These are phyloP conservation scores for Pterocles orientalis DNA, from an alignment of 2,113 vertebrate species.

Conservation along the genomic window DNA sequence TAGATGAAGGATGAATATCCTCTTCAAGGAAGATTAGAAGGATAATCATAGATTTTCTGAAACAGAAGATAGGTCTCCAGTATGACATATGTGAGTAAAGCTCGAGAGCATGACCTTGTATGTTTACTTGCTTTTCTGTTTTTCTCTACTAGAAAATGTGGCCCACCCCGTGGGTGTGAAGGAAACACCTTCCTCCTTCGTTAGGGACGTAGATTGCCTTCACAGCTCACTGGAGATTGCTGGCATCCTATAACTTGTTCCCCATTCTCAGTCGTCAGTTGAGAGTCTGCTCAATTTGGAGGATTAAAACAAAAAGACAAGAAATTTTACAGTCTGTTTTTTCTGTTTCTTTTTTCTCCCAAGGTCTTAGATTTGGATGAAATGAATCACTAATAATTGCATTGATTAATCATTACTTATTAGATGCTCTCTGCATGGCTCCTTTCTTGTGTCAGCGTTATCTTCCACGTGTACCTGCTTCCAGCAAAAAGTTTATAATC, in stretches of 20 bases:
- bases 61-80: not conserved
- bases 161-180: not conserved
- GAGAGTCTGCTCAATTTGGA: not conserved
- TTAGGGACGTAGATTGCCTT: not conserved
- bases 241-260: not conserved
- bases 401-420: not conserved
- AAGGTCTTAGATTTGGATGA: not conserved
- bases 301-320: not conserved
- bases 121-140: not conserved
- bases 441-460: not conserved
- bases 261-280: not conserved
- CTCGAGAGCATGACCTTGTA: not conserved
- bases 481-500: not conserved
- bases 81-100: not conserved
- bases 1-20: not conserved
- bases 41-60: constrained; percentile 35
- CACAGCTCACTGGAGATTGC: not conserved
- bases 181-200: not conserved
- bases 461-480: not conserved
- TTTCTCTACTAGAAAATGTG: not conserved
- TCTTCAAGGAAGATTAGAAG: constrained; percentile 25
- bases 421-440: not conserved
- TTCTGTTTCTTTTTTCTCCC: not conserved
- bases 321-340: not conserved
- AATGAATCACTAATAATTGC: not conserved